Percentiles rank a stretch among this genome's conserved stretches.
These are phyloP conservation scores for Cyprinodon brontotheroides DNA, from an alignment of 2,113 vertebrate genomes.

Conservation along the genomic window DNA sequence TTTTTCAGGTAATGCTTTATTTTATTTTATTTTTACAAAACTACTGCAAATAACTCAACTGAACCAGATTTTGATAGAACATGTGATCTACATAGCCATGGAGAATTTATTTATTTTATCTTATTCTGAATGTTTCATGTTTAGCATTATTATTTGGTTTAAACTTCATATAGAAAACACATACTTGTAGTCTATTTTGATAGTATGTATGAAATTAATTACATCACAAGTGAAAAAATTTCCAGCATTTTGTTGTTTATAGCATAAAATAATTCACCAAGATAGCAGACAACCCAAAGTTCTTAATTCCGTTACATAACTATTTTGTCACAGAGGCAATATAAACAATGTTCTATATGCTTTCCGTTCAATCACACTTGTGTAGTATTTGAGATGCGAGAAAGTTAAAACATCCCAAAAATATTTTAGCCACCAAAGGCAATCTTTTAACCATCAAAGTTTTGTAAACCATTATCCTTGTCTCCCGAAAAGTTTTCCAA, in stretches of 20 bases:
- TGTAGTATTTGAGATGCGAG: not conserved
- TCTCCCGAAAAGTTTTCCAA: no score
- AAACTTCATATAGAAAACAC: no score
- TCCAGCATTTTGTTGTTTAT: no score
- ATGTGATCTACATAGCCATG: conserved; percentile 26
- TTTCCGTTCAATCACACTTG: not conserved
- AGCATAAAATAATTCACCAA: no score
- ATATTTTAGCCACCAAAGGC: not conserved
- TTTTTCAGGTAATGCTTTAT: not conserved
- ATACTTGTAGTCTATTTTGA: no score
- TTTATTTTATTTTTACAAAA: conserved; percentile 40
- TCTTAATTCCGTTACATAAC: no score
- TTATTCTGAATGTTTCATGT: not conserved
- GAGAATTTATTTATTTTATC: conserved; percentile 11
- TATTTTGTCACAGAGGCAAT: not conserved
- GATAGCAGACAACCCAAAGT: not conserved
- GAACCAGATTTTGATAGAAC: conserved; percentile 11
- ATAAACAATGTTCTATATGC: not conserved
- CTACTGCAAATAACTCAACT: conserved; percentile 6
- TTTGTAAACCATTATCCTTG: no score
- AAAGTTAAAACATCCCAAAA: not conserved
- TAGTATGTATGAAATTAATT: no score
- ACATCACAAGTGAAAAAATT: no score
- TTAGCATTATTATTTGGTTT: not conserved
- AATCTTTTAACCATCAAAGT: no score